These are phyloP conservation scores for Dioctria rufipes DNA, from an alignment of 2,888 invertebrate species.

Conservation along the genomic window DNA sequence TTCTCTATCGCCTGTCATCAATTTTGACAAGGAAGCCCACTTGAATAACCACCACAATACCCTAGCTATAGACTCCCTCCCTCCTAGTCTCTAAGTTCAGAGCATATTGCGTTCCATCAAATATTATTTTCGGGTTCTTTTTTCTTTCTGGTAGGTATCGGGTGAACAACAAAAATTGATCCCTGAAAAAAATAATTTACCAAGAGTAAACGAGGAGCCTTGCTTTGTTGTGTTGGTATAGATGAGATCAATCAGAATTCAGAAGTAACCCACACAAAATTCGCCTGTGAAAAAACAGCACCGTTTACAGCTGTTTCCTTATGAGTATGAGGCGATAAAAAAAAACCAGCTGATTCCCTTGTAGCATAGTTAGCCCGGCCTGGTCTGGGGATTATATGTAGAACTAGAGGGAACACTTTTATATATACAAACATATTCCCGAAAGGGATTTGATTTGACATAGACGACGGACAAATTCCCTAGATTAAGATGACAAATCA, in stretches of 20 bases:
- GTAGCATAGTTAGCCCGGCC: neutral
- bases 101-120: conserved; percentile 12
- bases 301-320: conserved; percentile 11
- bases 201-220: neutral
- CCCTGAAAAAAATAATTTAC: neutral
- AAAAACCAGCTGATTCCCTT: neutral
- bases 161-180: neutral
- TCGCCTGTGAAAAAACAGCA: conserved; percentile 8
- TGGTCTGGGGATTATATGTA: neutral
- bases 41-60: neutral
- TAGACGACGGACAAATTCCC: conserved; percentile 9
- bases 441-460: conserved; percentile 20
- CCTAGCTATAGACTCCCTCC: neutral
- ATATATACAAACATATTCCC: neutral
- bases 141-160: neutral
- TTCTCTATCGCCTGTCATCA: conserved; percentile 20
- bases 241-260: neutral
- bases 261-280: neutral
- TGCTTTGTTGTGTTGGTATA: neutral
- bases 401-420: too few species aligned
- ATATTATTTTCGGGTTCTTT: conserved; percentile 8
- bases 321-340: neutral
- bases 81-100: neutral
- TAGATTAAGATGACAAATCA: conserved; percentile 17
- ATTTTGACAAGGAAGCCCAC: conserved; percentile 20